phyloP scores from a whole-genome alignment of 2,888 invertebrate species.

The Platycnemis pennipes region DNA sequence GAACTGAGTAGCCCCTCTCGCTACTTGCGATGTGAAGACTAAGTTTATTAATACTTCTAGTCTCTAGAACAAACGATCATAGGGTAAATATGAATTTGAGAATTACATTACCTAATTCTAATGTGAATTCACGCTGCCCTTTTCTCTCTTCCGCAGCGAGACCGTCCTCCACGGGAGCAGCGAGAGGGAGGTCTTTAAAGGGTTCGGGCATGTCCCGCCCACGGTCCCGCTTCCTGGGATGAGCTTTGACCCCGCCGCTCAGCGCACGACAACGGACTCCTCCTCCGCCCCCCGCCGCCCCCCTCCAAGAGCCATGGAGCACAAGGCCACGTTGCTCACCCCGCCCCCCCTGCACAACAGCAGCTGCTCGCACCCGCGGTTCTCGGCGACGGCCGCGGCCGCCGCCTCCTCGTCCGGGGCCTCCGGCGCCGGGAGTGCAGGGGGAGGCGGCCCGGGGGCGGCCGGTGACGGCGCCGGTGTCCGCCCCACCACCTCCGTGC shows the following conservation, averaged over 20 bases:
- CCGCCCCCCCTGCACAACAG: slow-evolving; percentile 91
- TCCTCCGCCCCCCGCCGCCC: neutral
- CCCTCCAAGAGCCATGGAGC: slow-evolving; percentile 78
- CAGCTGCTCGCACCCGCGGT: slow-evolving; percentile 88
- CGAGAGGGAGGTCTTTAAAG: neutral
- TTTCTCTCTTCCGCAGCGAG: neutral
- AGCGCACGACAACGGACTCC: neutral
- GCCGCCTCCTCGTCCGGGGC: slow-evolving; percentile 65
- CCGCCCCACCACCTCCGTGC: slow-evolving; percentile 73
- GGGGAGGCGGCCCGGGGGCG: slow-evolving; percentile 34
- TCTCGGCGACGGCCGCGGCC: slow-evolving; percentile 82
- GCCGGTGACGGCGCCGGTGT: slow-evolving; percentile 69
- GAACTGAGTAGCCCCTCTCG: too few relatives aligned
- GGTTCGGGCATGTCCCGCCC: neutral
- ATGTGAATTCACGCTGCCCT: neutral
- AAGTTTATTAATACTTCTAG: too few relatives aligned
- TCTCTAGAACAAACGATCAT: too few relatives aligned
- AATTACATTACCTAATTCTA: too few relatives aligned
- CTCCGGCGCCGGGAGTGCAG: slow-evolving; percentile 27
- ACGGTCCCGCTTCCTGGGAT: neutral
- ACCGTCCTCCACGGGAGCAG: neutral
- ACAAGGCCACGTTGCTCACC: slow-evolving; percentile 87
- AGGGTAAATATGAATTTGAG: too few relatives aligned
- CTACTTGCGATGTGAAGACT: too few relatives aligned
- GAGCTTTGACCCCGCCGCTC: neutral